These are phyloP conservation scores for Peromyscus californicus DNA, from an alignment of 2,113 vertebrate genomes.

Conservation along the genomic window DNA sequence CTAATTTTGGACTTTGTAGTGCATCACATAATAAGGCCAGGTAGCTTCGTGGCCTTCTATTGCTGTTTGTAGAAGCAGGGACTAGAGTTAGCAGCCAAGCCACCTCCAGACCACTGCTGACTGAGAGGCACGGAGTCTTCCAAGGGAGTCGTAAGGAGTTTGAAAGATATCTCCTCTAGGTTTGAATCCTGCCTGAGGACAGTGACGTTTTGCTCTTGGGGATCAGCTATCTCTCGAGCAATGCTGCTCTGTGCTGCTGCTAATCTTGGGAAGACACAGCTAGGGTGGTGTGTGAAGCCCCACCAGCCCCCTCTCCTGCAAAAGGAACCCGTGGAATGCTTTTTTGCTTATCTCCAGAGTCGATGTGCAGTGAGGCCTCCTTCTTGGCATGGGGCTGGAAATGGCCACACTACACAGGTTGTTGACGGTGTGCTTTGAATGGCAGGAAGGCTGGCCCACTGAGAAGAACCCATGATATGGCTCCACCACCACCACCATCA, in stretches of 20 bases:
- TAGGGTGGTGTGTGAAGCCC: fast-evolving
- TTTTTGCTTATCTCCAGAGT: not conserved
- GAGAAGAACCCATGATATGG: not conserved
- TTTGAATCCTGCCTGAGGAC: not conserved
- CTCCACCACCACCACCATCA: not conserved
- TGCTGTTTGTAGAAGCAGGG: not conserved
- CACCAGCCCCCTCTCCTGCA: not conserved
- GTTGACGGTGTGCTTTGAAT: not conserved
- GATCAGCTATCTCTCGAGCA: not conserved
- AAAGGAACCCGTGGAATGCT: not conserved
- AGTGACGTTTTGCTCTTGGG: not conserved
- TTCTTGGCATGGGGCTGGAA: not conserved
- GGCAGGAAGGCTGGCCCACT: not conserved
- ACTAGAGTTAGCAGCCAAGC: not conserved
- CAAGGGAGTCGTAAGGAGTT: not conserved
- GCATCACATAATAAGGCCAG: too few relatives aligned
- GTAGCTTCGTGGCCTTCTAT: not conserved
- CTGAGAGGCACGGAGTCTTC: not conserved
- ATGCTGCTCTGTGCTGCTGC: not conserved
- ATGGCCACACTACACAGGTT: fast-evolving
- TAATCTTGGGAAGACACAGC: not conserved
- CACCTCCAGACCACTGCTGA: not conserved
- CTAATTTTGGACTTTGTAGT: not conserved
- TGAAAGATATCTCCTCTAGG: not conserved
- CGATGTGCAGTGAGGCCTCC: too few relatives aligned